Evolutionary conservation across 2,797 vertebrate genomes (phyloP).

Genomic region (Sciurus vulgaris): DNA sequence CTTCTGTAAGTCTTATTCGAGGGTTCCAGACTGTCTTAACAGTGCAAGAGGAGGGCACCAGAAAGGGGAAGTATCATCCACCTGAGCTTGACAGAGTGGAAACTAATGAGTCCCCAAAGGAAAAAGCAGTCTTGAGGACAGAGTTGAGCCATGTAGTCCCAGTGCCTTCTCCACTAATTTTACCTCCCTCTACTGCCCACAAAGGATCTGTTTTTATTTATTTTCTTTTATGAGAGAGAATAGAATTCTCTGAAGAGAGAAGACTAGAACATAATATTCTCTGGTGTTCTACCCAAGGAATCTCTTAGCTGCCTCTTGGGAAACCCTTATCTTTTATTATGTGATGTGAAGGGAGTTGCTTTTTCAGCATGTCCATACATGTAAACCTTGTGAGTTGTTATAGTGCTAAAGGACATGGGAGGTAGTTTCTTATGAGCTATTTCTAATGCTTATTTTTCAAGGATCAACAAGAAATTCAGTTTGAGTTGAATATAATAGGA

Average conservation of each 20-base stretch:
- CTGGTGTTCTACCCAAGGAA: background rate
- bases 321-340: slow-evolving; percentile 46
- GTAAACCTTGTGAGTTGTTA: slow-evolving; percentile 35
- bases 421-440: background rate
- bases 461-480: slow-evolving; percentile 42
- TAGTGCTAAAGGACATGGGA: slow-evolving; percentile 27
- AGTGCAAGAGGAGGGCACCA: background rate
- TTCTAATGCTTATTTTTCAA: slow-evolving; percentile 63
- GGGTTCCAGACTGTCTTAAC: background rate
- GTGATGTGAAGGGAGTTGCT: background rate
- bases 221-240: background rate
- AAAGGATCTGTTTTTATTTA: background rate
- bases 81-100: background rate
- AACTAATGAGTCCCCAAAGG: background rate
- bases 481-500: slow-evolving; percentile 59
- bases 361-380: background rate
- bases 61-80: background rate
- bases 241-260: slow-evolving; percentile 25
- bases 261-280: background rate
- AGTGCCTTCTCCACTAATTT: background rate
- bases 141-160: background rate
- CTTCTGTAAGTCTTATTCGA: background rate
- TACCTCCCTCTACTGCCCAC: background rate
- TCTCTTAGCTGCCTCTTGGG: background rate
- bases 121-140: background rate